Evolutionary conservation across 2,888 invertebrate genomes (phyloP).

Genomic region (Tribolium freemani): DNA sequence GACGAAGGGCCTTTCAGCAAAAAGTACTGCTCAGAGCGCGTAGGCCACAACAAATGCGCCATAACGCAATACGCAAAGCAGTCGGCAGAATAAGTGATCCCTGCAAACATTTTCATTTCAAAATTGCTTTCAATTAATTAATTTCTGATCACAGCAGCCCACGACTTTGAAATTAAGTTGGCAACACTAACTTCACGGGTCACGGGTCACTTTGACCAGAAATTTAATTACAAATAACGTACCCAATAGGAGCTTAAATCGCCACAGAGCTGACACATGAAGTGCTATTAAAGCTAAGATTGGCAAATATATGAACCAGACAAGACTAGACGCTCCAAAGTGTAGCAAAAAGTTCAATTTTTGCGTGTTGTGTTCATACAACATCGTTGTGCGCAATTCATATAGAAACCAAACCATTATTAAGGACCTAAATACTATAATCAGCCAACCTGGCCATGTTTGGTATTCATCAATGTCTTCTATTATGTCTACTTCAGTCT

Average conservation of each 20-base stretch:
- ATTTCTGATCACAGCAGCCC: too few species aligned
- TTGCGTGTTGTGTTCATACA: constrained; percentile 83
- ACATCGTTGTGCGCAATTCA: constrained; percentile 82
- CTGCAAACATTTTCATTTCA: constrained; percentile 69
- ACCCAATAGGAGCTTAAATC: constrained; percentile 94
- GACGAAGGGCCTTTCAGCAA: constrained; percentile 81
- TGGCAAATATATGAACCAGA: constrained; percentile 98
- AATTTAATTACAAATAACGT: constrained; percentile 59
- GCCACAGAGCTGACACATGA: constrained; percentile 95
- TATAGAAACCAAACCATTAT: constrained; percentile 93
- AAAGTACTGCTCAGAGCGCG: constrained; percentile 92
- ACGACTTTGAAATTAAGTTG: too few species aligned
- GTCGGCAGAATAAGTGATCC: constrained; percentile 96
- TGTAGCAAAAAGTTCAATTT: constrained; percentile 95
- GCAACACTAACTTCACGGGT: too few species aligned
- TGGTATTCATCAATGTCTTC: constrained; percentile 98
- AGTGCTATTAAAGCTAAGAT: constrained; percentile 93
- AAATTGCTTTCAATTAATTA: neutral
- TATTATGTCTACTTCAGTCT: constrained; percentile 96
- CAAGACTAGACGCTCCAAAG: constrained; percentile 96
- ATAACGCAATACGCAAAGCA: constrained; percentile 95
- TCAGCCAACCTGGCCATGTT: constrained; percentile 97
- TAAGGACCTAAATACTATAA: constrained; percentile 85
- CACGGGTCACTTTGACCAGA: too few species aligned
- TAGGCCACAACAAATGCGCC: constrained; percentile 97